Evolutionary conservation across 1,140 invertebrate species (phyloP).

Genomic region (Calliphora vicina): DNA sequence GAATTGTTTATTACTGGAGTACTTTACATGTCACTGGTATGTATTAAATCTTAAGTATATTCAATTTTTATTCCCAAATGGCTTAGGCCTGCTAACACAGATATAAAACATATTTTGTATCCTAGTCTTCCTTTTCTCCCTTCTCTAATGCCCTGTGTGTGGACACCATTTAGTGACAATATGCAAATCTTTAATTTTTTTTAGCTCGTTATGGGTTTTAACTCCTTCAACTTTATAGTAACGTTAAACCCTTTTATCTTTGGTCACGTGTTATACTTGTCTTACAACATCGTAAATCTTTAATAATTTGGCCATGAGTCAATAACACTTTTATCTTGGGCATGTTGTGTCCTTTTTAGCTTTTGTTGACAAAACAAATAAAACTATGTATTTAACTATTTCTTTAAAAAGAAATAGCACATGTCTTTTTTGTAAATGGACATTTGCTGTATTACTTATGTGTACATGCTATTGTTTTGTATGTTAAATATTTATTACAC

Average conservation of each 20-base stretch:
- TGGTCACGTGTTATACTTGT: slow-evolving; percentile 28
- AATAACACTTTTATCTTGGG: neutral
- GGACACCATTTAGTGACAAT: slow-evolving; percentile 4
- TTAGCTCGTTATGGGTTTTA: slow-evolving; percentile 22
- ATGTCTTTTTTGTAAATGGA: neutral
- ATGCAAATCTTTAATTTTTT: slow-evolving; percentile 18
- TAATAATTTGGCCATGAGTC: slow-evolving; percentile 34
- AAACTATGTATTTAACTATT: neutral
- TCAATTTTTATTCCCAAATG: slow-evolving; percentile 28
- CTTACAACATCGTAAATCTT: slow-evolving; percentile 34
- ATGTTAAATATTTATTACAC: neutral
- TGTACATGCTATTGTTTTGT: neutral
- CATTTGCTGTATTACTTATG: neutral
- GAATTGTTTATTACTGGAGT: neutral
- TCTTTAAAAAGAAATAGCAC: neutral
- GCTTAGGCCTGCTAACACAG: neutral
- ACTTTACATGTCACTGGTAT: slow-evolving; percentile 4
- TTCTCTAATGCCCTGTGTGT: neutral
- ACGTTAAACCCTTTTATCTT: slow-evolving; percentile 2
- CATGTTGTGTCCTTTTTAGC: neutral
- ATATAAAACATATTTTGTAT: neutral
- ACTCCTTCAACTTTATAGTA: neutral
- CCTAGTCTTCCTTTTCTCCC: neutral
- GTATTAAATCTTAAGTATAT: neutral
- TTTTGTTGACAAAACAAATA: neutral